These are phyloP conservation scores for Mallotus villosus DNA, from an alignment of 2,797 vertebrate species.

Conservation along the genomic window DNA sequence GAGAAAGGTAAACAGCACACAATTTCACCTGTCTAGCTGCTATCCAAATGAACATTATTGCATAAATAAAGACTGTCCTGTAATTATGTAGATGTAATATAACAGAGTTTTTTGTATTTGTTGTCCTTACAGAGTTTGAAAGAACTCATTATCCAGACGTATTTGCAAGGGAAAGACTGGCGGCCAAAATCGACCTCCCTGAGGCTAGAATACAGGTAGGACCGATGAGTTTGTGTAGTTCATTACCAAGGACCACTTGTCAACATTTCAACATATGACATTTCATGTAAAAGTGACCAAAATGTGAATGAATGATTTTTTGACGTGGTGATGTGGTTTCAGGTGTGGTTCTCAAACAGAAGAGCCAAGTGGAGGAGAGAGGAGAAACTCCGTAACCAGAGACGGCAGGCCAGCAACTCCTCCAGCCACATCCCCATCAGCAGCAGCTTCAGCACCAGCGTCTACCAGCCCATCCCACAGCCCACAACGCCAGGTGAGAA, in stretches of 20 bases:
- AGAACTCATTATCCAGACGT: slow-evolving; percentile 99
- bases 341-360: slow-evolving; percentile 99
- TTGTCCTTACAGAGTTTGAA: slow-evolving; percentile 88
- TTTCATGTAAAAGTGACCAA: not conserved
- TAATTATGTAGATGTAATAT: not conserved
- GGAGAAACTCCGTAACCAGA: slow-evolving; percentile 95
- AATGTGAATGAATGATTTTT: not conserved
- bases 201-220: slow-evolving; percentile 99
- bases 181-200: slow-evolving; percentile 98
- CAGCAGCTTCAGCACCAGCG: slow-evolving; percentile 94
- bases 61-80: not conserved
- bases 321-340: slow-evolving; percentile 3
- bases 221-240: not conserved
- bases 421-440: slow-evolving; percentile 97
- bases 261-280: not conserved
- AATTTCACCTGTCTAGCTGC: not conserved
- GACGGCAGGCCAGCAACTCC: slow-evolving; percentile 90
- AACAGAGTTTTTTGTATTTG: not conserved
- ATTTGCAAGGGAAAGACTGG: slow-evolving; percentile 96
- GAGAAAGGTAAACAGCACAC: slow-evolving; percentile 87
- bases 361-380: slow-evolving; percentile 98
- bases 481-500: slow-evolving; percentile 88
- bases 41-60: not conserved
- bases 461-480: slow-evolving; percentile 93
- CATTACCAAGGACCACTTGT: not conserved